A percentile compares a stretch with the other conserved stretches of the same genome.
phyloP scores from a whole-genome alignment of 1,140 invertebrate genomes.

The Drosophila pruinosa region DNA sequence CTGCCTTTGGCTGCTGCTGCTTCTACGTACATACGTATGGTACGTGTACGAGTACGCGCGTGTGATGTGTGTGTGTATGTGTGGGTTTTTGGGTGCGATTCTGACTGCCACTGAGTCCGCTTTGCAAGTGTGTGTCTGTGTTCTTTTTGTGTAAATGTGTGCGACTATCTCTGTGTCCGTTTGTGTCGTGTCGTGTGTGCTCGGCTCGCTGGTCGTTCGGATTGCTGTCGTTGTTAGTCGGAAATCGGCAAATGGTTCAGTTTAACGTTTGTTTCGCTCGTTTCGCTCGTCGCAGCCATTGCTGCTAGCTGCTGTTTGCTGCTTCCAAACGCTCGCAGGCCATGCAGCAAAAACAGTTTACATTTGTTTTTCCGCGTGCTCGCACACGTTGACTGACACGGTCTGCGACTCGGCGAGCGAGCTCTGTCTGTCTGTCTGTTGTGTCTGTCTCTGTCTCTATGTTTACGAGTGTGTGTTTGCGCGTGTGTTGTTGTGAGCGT shows the following conservation, averaged over 20 bases:
- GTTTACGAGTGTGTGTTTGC: constrained; percentile 13
- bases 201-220: background rate
- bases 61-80: background rate
- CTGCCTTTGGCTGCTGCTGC: constrained; percentile 34
- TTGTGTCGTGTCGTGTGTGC: constrained; percentile 4
- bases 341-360: constrained; percentile 82
- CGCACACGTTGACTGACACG: constrained; percentile 77
- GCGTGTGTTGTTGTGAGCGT: constrained; percentile 16
- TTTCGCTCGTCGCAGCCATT: background rate
- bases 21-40: constrained; percentile 18
- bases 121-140: background rate
- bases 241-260: constrained; percentile 1
- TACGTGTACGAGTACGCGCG: constrained; percentile 5
- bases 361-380: constrained; percentile 83
- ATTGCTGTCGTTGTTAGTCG: background rate
- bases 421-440: constrained; percentile 38
- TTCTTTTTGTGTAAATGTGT: background rate
- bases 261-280: constrained; percentile 12
- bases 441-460: background rate
- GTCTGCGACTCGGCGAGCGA: constrained; percentile 59
- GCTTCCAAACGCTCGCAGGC: constrained; percentile 44
- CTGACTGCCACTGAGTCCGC: constrained; percentile 1
- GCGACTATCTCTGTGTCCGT: background rate
- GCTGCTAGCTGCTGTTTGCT: constrained; percentile 4
- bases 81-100: background rate